Percentiles rank a stretch among this genome's conserved stretches.
Evolutionary conservation across 2,888 invertebrate species (phyloP).

Genomic region (Phengaris alcon): DNA sequence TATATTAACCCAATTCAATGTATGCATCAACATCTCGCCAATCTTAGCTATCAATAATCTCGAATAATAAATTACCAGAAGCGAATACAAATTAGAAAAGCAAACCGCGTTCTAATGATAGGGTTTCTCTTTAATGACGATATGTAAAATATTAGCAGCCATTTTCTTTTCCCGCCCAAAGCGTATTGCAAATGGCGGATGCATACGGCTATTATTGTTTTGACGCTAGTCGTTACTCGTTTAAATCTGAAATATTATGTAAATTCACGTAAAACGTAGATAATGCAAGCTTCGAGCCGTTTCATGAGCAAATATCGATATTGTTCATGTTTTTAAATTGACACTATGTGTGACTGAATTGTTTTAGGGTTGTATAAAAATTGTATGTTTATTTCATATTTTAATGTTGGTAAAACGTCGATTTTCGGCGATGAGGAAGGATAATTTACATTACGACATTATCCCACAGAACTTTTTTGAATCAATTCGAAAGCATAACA

Average conservation of each 20-base stretch:
- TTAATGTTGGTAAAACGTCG: background rate
- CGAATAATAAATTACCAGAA: slow-evolving; percentile 1
- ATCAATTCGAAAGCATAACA: background rate
- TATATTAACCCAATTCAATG: background rate
- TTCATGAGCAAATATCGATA: slow-evolving; percentile 11
- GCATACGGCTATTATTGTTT: slow-evolving; percentile 42
- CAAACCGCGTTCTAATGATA: slow-evolving; percentile 53
- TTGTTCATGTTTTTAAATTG: slow-evolving; percentile 20
- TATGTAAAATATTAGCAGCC: slow-evolving; percentile 49
- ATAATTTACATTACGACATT: background rate
- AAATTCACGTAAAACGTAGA: slow-evolving; percentile 34
- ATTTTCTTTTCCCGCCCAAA: slow-evolving; percentile 62
- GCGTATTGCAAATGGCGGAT: slow-evolving; percentile 62
- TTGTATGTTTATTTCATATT: background rate
- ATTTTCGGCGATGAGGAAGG: background rate
- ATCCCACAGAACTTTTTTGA: background rate
- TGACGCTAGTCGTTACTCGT: slow-evolving; percentile 38
- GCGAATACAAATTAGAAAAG: slow-evolving; percentile 20
- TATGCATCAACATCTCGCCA: background rate
- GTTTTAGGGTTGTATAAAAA: background rate
- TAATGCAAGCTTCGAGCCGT: slow-evolving; percentile 32
- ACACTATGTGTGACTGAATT: slow-evolving; percentile 1
- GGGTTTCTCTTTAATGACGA: slow-evolving; percentile 56
- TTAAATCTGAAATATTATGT: slow-evolving; percentile 39
- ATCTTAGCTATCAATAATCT: slow-evolving; percentile 7